Percentiles rank a stretch among this genome's conserved stretches.
Conservation (phyloP, 2,888 invertebrate species). For the Agrotis puta region DNA sequence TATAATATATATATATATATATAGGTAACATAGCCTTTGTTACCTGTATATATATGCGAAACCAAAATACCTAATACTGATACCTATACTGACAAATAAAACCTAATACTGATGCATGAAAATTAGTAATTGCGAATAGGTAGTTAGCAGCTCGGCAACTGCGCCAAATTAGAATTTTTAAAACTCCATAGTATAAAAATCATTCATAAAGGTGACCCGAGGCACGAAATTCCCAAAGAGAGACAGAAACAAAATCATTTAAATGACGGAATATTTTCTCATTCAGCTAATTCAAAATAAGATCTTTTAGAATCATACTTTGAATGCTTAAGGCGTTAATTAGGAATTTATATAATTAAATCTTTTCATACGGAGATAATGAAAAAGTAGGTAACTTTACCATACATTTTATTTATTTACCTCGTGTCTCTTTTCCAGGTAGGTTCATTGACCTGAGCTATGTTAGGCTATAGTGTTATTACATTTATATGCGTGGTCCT, state of each 20-base stretch:
- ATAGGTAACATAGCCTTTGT: not conserved
- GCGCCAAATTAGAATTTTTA: slow-evolving; percentile 44
- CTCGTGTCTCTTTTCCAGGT: too few relatives aligned
- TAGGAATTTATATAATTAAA: not conserved
- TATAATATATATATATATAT: too few relatives aligned
- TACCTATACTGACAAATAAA: not conserved
- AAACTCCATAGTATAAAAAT: slow-evolving; percentile 48
- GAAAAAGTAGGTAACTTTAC: too few relatives aligned
- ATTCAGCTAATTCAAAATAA: slow-evolving; percentile 10
- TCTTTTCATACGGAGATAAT: too few relatives aligned
- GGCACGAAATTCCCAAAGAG: slow-evolving; percentile 16
- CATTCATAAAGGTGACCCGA: slow-evolving; percentile 39
- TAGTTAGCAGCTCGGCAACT: not conserved
- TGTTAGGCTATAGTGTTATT: too few relatives aligned
- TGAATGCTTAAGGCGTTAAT: slow-evolving; percentile 5
- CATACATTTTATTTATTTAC: too few relatives aligned
- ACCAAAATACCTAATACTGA: too few relatives aligned
- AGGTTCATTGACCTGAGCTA: too few relatives aligned
- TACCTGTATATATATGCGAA: too few relatives aligned
- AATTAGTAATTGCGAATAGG: slow-evolving; percentile 21
- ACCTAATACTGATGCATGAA: slow-evolving; percentile 17
- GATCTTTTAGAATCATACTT: not conserved
- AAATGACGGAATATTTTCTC: not conserved
- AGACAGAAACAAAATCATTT: slow-evolving; percentile 30
- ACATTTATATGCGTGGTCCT: too few relatives aligned